phyloP scores from a whole-genome alignment of 2,888 invertebrate genomes.

The Pollenia griseotomentosa region DNA sequence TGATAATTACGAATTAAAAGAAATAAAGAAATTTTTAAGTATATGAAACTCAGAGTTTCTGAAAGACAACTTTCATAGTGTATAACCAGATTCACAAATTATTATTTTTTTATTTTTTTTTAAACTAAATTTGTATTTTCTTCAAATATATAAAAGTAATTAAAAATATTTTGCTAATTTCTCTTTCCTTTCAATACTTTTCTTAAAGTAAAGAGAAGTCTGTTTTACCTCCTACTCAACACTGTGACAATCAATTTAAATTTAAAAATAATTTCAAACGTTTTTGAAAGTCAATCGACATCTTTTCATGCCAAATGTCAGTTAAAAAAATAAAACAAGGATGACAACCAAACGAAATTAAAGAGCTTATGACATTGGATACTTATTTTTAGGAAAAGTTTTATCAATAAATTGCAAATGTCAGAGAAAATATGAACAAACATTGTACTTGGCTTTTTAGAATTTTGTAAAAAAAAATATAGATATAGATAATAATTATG shows the following conservation, averaged over 20 bases:
- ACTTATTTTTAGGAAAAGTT: slow-evolving; percentile 40
- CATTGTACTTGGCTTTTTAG: not conserved
- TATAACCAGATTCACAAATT: too few species aligned
- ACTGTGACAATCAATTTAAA: slow-evolving; percentile 9
- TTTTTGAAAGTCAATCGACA: slow-evolving; percentile 34
- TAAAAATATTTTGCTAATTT: not conserved
- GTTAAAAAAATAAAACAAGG: slow-evolving; percentile 11
- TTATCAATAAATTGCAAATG: slow-evolving; percentile 54
- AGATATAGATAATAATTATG: too few species aligned
- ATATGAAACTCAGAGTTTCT: too few species aligned
- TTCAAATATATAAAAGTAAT: too few species aligned
- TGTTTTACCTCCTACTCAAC: not conserved
- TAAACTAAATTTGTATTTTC: not conserved
- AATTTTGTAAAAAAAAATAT: slow-evolving; percentile 2
- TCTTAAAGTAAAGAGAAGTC: not conserved
- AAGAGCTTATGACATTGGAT: slow-evolving; percentile 47
- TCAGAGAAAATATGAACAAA: not conserved
- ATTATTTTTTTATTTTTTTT: too few species aligned
- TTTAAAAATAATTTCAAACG: slow-evolving; percentile 23
- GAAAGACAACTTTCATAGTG: too few species aligned
- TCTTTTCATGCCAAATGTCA: slow-evolving; percentile 51
- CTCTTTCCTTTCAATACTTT: slow-evolving; percentile 1
- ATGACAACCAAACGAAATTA: not conserved
- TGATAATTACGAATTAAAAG: too few species aligned
- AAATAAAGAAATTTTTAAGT: too few species aligned